Conservation (phyloP, 92 coral and sea anemone species). For the Epizoanthus stellaris region DNA sequence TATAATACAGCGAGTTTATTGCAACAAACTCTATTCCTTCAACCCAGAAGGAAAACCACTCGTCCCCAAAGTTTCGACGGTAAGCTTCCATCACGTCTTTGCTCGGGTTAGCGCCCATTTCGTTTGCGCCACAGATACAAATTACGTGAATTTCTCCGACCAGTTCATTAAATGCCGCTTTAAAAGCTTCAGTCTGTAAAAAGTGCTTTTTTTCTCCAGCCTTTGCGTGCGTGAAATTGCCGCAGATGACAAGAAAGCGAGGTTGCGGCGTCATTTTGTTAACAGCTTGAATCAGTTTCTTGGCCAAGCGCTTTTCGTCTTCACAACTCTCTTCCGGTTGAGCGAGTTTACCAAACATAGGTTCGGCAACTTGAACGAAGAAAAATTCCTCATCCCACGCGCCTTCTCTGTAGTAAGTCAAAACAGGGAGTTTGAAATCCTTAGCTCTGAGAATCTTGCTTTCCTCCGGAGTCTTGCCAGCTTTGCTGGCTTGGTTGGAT, state of each 20-base stretch:
- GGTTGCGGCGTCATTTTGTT: slow-evolving; percentile 85
- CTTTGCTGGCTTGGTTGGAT: slow-evolving; percentile 79
- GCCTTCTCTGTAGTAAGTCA: slow-evolving; percentile 86
- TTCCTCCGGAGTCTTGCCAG: slow-evolving; percentile 90
- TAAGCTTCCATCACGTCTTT: slow-evolving; percentile 66
- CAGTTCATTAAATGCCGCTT: slow-evolving; percentile 68
- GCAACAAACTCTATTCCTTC: slow-evolving; percentile 86
- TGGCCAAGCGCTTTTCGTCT: slow-evolving; percentile 62
- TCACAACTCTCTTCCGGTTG: slow-evolving; percentile 82
- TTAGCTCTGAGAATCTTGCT: slow-evolving; percentile 78
- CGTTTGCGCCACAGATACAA: slow-evolving; percentile 81
- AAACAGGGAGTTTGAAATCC: slow-evolving; percentile 80
- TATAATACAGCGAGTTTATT: slow-evolving; percentile 76
- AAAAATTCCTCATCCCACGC: slow-evolving; percentile 75
- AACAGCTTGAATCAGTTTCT: slow-evolving; percentile 49
- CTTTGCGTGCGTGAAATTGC: slow-evolving; percentile 72
- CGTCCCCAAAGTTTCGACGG: slow-evolving; percentile 83
- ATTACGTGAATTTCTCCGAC: slow-evolving; percentile 78
- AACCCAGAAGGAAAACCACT: slow-evolving; percentile 91
- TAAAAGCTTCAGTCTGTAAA: slow-evolving; percentile 79
- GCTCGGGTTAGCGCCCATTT: slow-evolving; percentile 68
- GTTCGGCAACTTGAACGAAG: slow-evolving; percentile 83
- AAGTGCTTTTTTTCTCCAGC: slow-evolving; percentile 74
- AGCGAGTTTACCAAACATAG: slow-evolving; percentile 77
- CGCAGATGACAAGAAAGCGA: slow-evolving; percentile 80